Evolutionary conservation across 2,113 vertebrate species (phyloP).

Genomic region (Aramus guarauna): DNA sequence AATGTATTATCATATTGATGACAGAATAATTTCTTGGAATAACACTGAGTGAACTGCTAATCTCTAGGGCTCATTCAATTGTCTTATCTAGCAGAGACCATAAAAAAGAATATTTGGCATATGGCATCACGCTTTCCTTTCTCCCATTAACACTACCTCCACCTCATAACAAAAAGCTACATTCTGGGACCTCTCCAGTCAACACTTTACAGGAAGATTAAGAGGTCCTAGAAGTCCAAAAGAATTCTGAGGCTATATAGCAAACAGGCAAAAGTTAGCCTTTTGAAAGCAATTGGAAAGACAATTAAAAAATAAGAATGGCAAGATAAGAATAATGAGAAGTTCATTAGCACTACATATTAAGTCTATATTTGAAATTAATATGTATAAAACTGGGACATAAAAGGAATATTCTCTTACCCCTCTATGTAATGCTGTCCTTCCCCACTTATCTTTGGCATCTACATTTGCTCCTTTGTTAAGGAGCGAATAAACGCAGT

Average conservation of each 20-base stretch:
- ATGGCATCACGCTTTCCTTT: not conserved
- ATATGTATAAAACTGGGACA: not conserved
- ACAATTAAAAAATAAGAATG: not conserved
- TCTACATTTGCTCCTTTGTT: constrained; percentile 94
- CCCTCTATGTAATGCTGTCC: constrained; percentile 94
- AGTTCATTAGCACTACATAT: not conserved
- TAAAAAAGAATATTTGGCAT: not conserved
- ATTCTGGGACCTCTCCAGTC: not conserved
- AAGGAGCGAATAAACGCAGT: constrained; percentile 94
- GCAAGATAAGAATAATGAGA: not conserved
- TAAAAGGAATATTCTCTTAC: constrained; percentile 71
- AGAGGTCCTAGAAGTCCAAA: not conserved
- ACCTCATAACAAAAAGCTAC: not conserved
- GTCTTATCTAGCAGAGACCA: not conserved
- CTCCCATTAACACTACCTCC: not conserved
- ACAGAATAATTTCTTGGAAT: not conserved
- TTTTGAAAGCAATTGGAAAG: not conserved
- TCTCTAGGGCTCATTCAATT: not conserved
- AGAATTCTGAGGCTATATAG: not conserved
- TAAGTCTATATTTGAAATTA: not conserved
- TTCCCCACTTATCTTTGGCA: constrained; percentile 97
- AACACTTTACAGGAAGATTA: not conserved
- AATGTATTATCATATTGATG: not conserved
- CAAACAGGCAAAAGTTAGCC: not conserved
- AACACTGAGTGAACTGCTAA: not conserved